Conservation (phyloP, 2,888 invertebrate species). For the Caenorhabditis sp. region DNA sequence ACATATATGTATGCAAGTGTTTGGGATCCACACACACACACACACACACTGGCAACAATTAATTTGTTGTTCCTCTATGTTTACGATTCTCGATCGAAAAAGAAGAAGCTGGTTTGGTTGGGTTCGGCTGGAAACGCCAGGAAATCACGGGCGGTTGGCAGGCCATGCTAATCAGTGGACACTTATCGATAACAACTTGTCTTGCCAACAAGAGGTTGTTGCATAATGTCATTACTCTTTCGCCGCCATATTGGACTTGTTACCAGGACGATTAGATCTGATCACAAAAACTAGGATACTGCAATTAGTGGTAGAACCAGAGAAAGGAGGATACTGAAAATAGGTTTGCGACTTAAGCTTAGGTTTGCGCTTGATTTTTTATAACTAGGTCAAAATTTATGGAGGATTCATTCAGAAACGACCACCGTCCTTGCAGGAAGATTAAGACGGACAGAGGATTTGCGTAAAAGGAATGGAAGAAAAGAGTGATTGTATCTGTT, state of each 20-base stretch:
- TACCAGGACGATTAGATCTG: too few species aligned
- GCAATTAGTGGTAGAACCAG: too few species aligned
- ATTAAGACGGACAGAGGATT: constrained; percentile 34
- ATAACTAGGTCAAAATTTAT: neutral
- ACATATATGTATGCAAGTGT: constrained; percentile 1
- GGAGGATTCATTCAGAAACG: constrained; percentile 1
- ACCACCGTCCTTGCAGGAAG: constrained; percentile 9
- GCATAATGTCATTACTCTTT: too few species aligned
- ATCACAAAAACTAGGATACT: neutral
- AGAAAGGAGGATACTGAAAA: too few species aligned
- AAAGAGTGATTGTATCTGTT: constrained; percentile 47
- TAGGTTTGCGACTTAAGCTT: too few species aligned
- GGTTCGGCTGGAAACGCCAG: constrained; percentile 11
- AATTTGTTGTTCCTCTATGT: constrained; percentile 4
- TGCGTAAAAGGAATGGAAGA: constrained; percentile 18
- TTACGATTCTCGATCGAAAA: constrained; percentile 35
- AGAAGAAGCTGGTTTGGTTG: constrained; percentile 30
- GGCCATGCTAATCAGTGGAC: neutral
- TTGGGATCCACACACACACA: neutral
- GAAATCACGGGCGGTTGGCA: neutral
- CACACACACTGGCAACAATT: constrained; percentile 8
- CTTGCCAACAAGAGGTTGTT: neutral
- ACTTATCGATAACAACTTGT: constrained; percentile 5
- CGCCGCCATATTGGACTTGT: too few species aligned
- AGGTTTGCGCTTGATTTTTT: neutral